Percentiles rank a stretch among this genome's conserved stretches.
These are phyloP conservation scores for Bergia puertoricense DNA, from an alignment of 92 coral and sea anemone species.

Conservation along the genomic window DNA sequence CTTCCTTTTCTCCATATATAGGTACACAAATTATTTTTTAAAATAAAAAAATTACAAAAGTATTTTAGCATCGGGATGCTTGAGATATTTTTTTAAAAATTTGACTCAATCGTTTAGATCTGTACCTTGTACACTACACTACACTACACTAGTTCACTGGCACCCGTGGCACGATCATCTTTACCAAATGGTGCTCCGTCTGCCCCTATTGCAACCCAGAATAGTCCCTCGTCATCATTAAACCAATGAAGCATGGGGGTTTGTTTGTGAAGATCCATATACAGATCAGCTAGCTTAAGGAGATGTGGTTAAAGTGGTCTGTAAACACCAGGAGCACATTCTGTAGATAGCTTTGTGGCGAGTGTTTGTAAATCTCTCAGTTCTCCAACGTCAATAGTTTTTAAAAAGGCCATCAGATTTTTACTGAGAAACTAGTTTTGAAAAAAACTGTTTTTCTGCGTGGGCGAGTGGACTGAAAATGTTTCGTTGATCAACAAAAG, in stretches of 20 bases:
- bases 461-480: too few relatives aligned
- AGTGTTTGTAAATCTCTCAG: slow-evolving; percentile 44
- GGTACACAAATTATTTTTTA: slow-evolving; percentile 15
- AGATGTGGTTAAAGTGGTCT: slow-evolving; percentile 48
- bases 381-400: slow-evolving; percentile 55
- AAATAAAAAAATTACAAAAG: too few relatives aligned
- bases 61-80: too few relatives aligned
- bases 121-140: background rate
- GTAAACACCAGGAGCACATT: slow-evolving; percentile 67
- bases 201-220: too few relatives aligned
- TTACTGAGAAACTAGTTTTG: background rate
- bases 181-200: slow-evolving; percentile 69
- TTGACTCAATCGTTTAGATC: background rate
- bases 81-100: too few relatives aligned
- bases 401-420: slow-evolving; percentile 46
- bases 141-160: too few relatives aligned
- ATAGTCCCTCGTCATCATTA: too few relatives aligned
- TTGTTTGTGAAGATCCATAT: slow-evolving; percentile 29
- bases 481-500: too few relatives aligned
- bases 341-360: slow-evolving; percentile 46
- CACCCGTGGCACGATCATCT: slow-evolving; percentile 66
- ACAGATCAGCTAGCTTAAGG: too few relatives aligned
- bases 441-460: too few relatives aligned
- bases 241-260: slow-evolving; percentile 51
- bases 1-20: slow-evolving; percentile 29